Evolutionary conservation across 2,113 vertebrate genomes (phyloP), one percentile per base, ranked within the genome.

Genomic region (Brachionichthys hirsutus): DNA sequence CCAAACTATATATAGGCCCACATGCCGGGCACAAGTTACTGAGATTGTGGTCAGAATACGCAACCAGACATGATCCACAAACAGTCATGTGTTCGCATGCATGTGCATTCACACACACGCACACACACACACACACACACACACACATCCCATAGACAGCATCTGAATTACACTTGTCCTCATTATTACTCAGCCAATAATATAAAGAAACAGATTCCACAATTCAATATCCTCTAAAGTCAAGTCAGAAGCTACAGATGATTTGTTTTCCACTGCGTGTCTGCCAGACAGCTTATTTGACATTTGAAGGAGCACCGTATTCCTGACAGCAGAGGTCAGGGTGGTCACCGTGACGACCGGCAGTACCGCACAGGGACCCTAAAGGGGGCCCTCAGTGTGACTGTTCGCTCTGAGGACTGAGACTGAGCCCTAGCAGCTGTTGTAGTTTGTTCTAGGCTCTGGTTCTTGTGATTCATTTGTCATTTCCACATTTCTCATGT

Each of bases 141-240:
- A 34, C 10, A 16, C 40, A 35, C 35, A 42, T 8, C 41, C 12
- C 7, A 54, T 54, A 38, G 34, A 42, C 8, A 56, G 36, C 22
- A 42, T 51, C 51, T 63, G 61, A 73, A 56, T 67, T 48, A 46
- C 50, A 36, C 52, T 52, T 54, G 56, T 54, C 43, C 48, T 70
- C 68, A 63, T 73, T 76, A 62, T 67, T 54, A 16, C 17, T 5
- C 47, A 20, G 66, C 63, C 54, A 62, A 60, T 76, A 19, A 43
- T 63, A 55, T 70, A 59, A 55, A 55, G 53, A 66, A 62, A 65
- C 43, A 41, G 50, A 74, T 64, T 64, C 64, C 58, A 68, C 17
- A 75, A 73, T 24, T 69, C 18, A 78, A 16, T 62, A 22, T 18
- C 9, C 57, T 50, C 64, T 43, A 68, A 69, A 67, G 46, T 20